Base-by-base conservation (phyloP, 2,797 vertebrate genomes). In the Apodemus agrarius region DNA sequence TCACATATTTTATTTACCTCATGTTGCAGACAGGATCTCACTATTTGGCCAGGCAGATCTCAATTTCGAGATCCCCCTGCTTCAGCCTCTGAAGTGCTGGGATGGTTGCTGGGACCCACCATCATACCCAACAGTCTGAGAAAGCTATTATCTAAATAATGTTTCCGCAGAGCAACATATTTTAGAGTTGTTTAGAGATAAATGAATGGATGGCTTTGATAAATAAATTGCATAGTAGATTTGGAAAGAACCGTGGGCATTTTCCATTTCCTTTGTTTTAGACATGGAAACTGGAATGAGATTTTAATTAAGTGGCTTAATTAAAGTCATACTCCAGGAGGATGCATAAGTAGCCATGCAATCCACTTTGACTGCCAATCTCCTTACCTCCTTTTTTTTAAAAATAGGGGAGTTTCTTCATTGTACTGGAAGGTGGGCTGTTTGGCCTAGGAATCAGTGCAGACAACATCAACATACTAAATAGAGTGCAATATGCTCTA, bases 301-400 rank as follows among this genome's bases (percentile, higher is more conserved):
- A 93, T 91, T 67, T 93, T 75, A 65, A 76, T 93, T 93, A 83
- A 84, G 9, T 52, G 34, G 14, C 16, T 92, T 90, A 52, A 89
- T 74, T 40, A 94, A 93, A 43, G 83, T 49, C 40, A 93, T 31
- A 80, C 1, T n/a, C 67, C 7, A 85, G 78, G 26, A 40, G 63
- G 34, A 49, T 91, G 4, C 17, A 46, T 75, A 67, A 84, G 16
- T 21, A 87, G 4, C 12, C 8, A 29, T 76, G 14, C 14, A 82
- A 87, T 63, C 16, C 46, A 93, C 40, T 65, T 57, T 54, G 31
- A 69, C 0, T 65, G 46, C 81, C 72, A 79, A 0, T 59, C 3
- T 90, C 21, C 7, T 90, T 69, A 85, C 49, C 63, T 90, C 31
- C 24, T 67, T 4, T 22, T 91, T 24, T 89, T 19, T n/a, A 19